Evolutionary conservation across 2,113 vertebrate species (phyloP), one percentile per base, ranked within the genome.

Genomic region (Tyrannus savana): DNA sequence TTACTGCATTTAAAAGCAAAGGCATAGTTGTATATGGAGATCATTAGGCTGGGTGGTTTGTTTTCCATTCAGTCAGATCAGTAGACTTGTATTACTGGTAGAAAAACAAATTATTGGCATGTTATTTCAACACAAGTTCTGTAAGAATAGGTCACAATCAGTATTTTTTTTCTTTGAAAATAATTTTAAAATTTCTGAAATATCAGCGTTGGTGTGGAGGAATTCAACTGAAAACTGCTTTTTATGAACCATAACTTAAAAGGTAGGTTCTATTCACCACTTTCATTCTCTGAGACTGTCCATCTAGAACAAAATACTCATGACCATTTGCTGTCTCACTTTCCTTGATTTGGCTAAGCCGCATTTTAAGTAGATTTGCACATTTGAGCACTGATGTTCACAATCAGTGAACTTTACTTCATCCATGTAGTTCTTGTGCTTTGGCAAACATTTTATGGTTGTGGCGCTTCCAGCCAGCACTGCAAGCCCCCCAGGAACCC

Each of bases 51-150:
- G 49, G 49, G 28, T 75, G 60, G 28, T 22, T 6, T 33, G 13
- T 59, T 23, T 66, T 84, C 17, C 17, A 3, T 52, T 56, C n/a
- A 19, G 25, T 44, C 69, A 27, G 23, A n/a, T 73, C 30, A 55
- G 33, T 27, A 33, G 19, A 60, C 19, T 25, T 84, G 31, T 25
- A 3, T 59, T 77, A 62, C 7, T 10, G 27, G 7, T 41, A 76
- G 62, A 63, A 75, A 79, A 86, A 5, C 42, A 58, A 41, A 14
- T 41, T 24, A 25, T 11, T 72, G 47, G 11, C 3, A 2, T 5
- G 1, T 27, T 42, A n/a, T 64, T 69, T 78, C 22, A 35, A 46
- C 5, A 0, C 0, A 0, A 30, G 5, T 33, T 82, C 17, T 64
- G 4, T 59, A 52, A 68, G 19, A 91, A 25, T 19, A 44, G 39